Conservation (phyloP, 2,888 invertebrate species). For the Tenthredo amoena region DNA sequence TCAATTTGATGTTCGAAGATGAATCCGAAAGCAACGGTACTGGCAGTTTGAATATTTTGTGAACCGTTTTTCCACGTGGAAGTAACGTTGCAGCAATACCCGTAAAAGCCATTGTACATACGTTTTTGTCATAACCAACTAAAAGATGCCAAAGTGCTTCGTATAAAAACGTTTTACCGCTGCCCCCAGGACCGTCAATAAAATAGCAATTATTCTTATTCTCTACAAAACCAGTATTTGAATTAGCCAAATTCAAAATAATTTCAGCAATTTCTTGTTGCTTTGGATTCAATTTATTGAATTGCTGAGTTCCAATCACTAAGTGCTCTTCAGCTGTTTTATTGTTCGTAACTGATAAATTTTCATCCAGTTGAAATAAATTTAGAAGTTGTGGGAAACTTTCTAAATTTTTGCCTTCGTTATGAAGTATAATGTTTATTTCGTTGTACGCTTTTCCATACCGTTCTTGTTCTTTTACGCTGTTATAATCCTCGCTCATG, state of each 20-base stretch:
- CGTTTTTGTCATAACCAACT: conserved; percentile 54
- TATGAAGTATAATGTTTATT: not conserved
- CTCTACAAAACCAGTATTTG: not conserved
- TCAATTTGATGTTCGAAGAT: conserved; percentile 54
- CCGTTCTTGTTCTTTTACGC: conserved; percentile 24
- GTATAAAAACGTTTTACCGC: conserved; percentile 69
- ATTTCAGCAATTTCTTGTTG: conserved; percentile 55
- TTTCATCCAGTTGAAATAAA: not conserved
- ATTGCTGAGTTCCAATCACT: not conserved
- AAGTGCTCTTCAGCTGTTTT: not conserved
- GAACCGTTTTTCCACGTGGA: conserved; percentile 64
- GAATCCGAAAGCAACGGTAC: conserved; percentile 55
- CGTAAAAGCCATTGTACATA: conserved; percentile 57
- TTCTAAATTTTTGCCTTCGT: not conserved
- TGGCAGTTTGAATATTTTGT: conserved; percentile 63
- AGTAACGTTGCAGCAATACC: conserved; percentile 60
- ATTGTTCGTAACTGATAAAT: not conserved
- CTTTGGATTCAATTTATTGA: conserved; percentile 53
- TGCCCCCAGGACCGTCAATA: conserved; percentile 71
- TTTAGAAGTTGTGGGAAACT: not conserved
- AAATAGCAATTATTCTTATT: conserved; percentile 58
- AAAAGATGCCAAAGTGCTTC: conserved; percentile 37
- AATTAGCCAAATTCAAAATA: conserved; percentile 25
- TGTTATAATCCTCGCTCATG: conserved; percentile 56
- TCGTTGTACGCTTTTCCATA: conserved; percentile 37